Percentiles rank a stretch among this genome's conserved stretches.
phyloP scores from a whole-genome alignment of 2,113 vertebrate species.

The Machaerirhynchus nigripectus region DNA sequence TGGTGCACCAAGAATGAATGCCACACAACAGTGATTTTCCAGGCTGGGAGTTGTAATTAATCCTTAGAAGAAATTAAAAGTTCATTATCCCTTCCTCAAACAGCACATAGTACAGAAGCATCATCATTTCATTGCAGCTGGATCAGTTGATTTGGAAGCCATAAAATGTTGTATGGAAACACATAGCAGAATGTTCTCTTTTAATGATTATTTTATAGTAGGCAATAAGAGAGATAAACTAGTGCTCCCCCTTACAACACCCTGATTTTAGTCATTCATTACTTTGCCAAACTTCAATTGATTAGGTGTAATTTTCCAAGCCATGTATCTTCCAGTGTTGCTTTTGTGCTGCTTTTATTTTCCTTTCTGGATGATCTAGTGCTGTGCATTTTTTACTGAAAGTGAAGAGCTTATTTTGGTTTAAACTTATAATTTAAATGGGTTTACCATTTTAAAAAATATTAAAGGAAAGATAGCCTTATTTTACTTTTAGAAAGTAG shows the following conservation, averaged over 20 bases:
- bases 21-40: not conserved
- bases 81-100: not conserved
- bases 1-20: not conserved
- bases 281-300: not conserved
- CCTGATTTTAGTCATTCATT: not conserved
- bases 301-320: not conserved
- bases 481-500: not conserved
- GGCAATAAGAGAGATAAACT: not conserved
- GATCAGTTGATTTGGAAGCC: not conserved
- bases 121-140: not conserved
- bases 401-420: fast-evolving
- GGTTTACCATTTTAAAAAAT: not conserved
- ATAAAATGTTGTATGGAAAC: not conserved
- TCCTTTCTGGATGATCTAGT: not conserved
- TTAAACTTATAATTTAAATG: not conserved
- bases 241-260: not conserved
- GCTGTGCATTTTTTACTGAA: not conserved
- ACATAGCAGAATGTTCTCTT: not conserved
- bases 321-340: not conserved
- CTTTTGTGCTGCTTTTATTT: not conserved
- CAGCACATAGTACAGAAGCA: not conserved
- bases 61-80: not conserved
- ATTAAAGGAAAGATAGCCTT: not conserved
- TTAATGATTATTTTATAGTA: not conserved
- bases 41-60: not conserved